Evolutionary conservation across 92 coral and sea anemone species (phyloP).

Genomic region (Hydrozoanthus gracilis): DNA sequence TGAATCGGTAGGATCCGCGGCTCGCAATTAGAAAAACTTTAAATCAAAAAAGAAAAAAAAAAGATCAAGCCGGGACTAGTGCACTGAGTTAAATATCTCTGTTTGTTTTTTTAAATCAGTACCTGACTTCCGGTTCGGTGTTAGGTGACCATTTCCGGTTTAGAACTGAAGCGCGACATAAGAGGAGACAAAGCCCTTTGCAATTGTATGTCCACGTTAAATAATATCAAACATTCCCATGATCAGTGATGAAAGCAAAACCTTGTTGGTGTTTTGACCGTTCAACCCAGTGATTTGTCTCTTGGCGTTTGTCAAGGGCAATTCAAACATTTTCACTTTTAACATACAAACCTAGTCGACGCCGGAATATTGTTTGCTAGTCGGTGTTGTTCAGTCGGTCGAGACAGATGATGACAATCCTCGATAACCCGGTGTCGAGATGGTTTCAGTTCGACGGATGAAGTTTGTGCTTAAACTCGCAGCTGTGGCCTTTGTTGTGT

Average conservation of each 20-base stretch:
- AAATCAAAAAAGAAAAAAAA: too few relatives aligned
- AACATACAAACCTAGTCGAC: background rate
- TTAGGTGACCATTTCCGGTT: constrained; percentile 42
- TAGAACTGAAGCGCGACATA: background rate
- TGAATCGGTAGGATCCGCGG: too few relatives aligned
- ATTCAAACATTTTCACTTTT: background rate
- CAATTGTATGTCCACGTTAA: background rate
- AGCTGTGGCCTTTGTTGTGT: constrained; percentile 3
- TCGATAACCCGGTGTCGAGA: constrained; percentile 19
- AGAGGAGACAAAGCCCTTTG: background rate
- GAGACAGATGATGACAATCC: background rate
- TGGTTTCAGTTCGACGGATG: constrained; percentile 45
- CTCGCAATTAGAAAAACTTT: too few relatives aligned
- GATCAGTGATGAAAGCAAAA: background rate
- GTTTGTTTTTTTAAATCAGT: too few relatives aligned
- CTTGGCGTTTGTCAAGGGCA: too few relatives aligned
- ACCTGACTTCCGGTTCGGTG: constrained; percentile 12
- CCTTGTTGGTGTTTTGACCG: background rate
- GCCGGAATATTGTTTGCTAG: background rate
- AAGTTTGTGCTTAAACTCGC: constrained; percentile 28
- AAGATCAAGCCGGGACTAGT: too few relatives aligned
- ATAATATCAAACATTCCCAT: background rate
- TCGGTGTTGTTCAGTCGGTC: background rate
- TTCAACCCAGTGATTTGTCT: too few relatives aligned
- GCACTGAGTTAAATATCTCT: too few relatives aligned